Evolutionary conservation across 1,140 invertebrate species (phyloP).

Genomic region (Trichonephila inaurata): DNA sequence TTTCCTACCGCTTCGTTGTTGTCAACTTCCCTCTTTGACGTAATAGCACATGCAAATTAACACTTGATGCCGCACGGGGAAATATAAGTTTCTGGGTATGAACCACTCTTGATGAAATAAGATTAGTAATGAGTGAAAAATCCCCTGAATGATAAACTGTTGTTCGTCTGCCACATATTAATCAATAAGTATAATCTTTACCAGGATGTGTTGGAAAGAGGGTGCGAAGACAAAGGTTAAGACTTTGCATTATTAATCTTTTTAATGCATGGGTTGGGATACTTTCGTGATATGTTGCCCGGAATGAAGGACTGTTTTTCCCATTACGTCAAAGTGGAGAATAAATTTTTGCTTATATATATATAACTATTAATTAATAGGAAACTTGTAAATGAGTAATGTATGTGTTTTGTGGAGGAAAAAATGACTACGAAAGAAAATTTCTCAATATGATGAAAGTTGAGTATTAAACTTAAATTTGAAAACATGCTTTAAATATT

Average conservation of each 20-base stretch:
- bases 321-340: not conserved
- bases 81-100: not conserved
- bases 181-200: not conserved
- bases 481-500: too few species aligned
- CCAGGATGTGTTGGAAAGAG: not conserved
- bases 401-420: not conserved
- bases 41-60: not conserved
- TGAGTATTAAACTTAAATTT: too few species aligned
- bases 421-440: too few species aligned
- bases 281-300: not conserved
- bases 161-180: not conserved
- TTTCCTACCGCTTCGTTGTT: not conserved
- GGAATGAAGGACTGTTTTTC: not conserved
- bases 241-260: not conserved
- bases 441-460: too few species aligned
- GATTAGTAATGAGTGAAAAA: not conserved
- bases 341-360: not conserved
- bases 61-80: not conserved
- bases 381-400: not conserved
- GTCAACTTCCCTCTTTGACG: not conserved
- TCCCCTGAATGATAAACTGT: not conserved
- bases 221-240: not conserved
- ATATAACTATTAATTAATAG: not conserved
- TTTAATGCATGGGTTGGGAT: not conserved
- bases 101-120: not conserved